A percentile compares a stretch with the other conserved stretches of the same genome.
These are phyloP conservation scores for Oxycera nigricornis DNA, from an alignment of 2,888 invertebrate genomes.

Conservation along the genomic window DNA sequence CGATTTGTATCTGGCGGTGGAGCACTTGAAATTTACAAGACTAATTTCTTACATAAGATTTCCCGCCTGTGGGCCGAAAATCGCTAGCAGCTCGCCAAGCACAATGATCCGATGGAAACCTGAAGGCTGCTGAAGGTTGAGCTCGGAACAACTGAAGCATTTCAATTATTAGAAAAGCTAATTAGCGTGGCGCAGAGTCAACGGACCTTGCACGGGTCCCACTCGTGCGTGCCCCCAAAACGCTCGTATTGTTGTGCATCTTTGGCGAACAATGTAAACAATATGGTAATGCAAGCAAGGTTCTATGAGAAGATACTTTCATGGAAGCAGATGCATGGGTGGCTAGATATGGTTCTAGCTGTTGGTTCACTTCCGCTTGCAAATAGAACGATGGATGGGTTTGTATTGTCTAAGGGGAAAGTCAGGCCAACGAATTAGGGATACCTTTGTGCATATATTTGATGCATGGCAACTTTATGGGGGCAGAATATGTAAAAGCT, in stretches of 20 bases:
- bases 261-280: slow-evolving; percentile 8
- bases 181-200: slow-evolving; percentile 32
- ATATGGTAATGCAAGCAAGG: not conserved
- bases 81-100: not conserved
- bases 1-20: slow-evolving; percentile 7
- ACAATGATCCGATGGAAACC: not conserved
- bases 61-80: too few species aligned
- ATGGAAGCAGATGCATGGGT: not conserved
- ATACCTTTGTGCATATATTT: not conserved
- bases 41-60: slow-evolving; percentile 26
- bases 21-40: slow-evolving; percentile 17
- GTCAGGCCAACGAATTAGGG: too few species aligned
- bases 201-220: slow-evolving; percentile 25
- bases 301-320: not conserved
- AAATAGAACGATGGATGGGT: not conserved
- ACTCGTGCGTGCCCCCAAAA: slow-evolving; percentile 17
- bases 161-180: slow-evolving; percentile 39
- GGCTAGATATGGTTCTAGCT: not conserved
- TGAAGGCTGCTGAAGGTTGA: slow-evolving; percentile 32
- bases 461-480: not conserved
- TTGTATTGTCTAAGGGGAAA: not conserved
- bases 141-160: slow-evolving; percentile 34
- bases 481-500: too few species aligned
- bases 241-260: slow-evolving; percentile 3
- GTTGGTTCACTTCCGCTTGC: not conserved